These are phyloP conservation scores for Lerista edwardsae DNA, from an alignment of 2,797 vertebrate genomes.

Conservation along the genomic window DNA sequence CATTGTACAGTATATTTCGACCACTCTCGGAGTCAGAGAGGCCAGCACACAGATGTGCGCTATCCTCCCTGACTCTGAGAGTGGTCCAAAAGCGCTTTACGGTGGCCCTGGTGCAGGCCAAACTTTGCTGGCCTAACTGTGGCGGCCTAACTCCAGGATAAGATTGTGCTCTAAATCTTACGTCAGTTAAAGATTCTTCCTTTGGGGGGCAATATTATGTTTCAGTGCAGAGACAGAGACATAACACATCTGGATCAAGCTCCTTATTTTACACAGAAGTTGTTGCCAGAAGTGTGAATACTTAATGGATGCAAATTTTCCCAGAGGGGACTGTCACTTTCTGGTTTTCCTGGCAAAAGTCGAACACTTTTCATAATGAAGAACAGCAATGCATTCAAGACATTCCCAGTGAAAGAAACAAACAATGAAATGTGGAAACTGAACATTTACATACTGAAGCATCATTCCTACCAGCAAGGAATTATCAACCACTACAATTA, in stretches of 20 bases:
- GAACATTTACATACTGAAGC: not conserved
- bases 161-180: not conserved
- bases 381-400: not conserved
- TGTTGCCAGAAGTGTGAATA: conserved; percentile 10
- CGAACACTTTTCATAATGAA: not conserved
- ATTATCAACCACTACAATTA: conserved; percentile 10
- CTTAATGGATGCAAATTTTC: conserved; percentile 7
- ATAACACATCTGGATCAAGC: not conserved
- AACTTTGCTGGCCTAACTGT: too few species aligned
- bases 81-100: too few species aligned
- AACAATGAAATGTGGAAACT: not conserved
- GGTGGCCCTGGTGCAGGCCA: too few species aligned
- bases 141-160: too few species aligned
- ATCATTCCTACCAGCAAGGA: conserved; percentile 16
- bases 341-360: not conserved
- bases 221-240: conserved; percentile 13
- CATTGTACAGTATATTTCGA: too few species aligned
- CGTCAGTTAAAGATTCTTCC: not conserved
- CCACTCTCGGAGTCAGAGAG: too few species aligned
- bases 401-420: conserved; percentile 1
- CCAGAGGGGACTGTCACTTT: not conserved
- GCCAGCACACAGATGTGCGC: too few species aligned
- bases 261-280: conserved; percentile 13
- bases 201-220: not conserved
- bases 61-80: too few species aligned